Evolutionary conservation across 1,140 invertebrate genomes (phyloP), one percentile per base, ranked within the genome.

Genomic region (Pantala flavescens): DNA sequence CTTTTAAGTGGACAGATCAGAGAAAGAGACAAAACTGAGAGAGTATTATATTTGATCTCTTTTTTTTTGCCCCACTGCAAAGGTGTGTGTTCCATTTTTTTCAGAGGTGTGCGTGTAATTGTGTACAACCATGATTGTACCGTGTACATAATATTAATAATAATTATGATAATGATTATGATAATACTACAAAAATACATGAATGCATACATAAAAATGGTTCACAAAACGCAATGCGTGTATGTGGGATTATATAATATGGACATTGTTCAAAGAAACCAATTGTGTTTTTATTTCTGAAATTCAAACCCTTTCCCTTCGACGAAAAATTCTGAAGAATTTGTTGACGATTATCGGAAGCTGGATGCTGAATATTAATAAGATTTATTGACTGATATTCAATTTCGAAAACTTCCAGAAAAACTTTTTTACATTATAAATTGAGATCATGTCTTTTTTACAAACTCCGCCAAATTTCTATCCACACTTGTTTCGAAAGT

Each of bases 111-210:
- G 49, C 49, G 49, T 63, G 49, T 63, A 63, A 63, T 63, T 63
- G 49, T 63, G 49, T 63, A 63, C 49, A 63, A 63, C 49, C 14
- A 63, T 63, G 49, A 63, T 63, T 63, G 49, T 63, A 63, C 49
- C 49, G n/a, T 63, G 49, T 63, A 63, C 14, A 63, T 63, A 63
- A 63, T 63, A 63, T 63, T 63, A 63, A 63, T 63, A 63, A 63
- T 63, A 63, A 63, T 63, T 63, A 63, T 63, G 49, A 63, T 63
- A 63, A 63, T 63, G 49, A 63, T 63, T 63, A 63, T 63, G 49
- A 63, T 63, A 63, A 63, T 63, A 63, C 49, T 63, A 63, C 49
- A 63, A 63, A 63, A 63, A 63, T 63, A 63, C 49, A 63, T 63
- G 49, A 63, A 63, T 63, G 49, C 49, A 63, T 63, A 63, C 49